phyloP scores from a whole-genome alignment of 2,888 invertebrate genomes.

The Lycocerus yunnanus region DNA sequence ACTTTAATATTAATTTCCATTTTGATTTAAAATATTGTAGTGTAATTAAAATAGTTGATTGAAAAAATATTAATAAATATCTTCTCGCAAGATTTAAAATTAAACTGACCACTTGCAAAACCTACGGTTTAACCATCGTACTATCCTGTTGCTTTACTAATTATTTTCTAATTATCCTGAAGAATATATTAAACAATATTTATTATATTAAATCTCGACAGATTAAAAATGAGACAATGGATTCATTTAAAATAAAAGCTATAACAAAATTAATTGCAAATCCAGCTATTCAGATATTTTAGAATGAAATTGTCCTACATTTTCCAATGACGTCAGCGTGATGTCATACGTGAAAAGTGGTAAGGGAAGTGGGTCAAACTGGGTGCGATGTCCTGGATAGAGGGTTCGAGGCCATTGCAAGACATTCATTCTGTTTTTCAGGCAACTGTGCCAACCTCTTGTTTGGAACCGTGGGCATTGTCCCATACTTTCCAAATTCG shows the following conservation, averaged over 20 bases:
- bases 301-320: slow-evolving; percentile 71
- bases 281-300: slow-evolving; percentile 57
- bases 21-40: too few relatives aligned
- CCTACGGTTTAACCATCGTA: neutral
- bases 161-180: too few relatives aligned
- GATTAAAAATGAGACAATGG: slow-evolving; percentile 23
- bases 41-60: too few relatives aligned
- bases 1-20: too few relatives aligned
- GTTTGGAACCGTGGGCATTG: neutral
- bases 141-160: too few relatives aligned
- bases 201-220: neutral
- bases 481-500: neutral
- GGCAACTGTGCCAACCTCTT: slow-evolving; percentile 23
- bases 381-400: slow-evolving; percentile 66
- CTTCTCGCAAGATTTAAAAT: neutral
- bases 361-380: slow-evolving; percentile 66
- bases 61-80: too few relatives aligned
- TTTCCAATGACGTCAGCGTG: slow-evolving; percentile 63
- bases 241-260: slow-evolving; percentile 25
- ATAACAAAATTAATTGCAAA: slow-evolving; percentile 31
- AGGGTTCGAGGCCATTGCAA: slow-evolving; percentile 53
- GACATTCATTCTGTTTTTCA: slow-evolving; percentile 48
- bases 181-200: neutral
- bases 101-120: neutral
- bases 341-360: slow-evolving; percentile 48